Evolutionary conservation across 1,140 invertebrate genomes (phyloP), one percentile per base, ranked within the genome.

Genomic region (Zaprionus camerounensis): DNA sequence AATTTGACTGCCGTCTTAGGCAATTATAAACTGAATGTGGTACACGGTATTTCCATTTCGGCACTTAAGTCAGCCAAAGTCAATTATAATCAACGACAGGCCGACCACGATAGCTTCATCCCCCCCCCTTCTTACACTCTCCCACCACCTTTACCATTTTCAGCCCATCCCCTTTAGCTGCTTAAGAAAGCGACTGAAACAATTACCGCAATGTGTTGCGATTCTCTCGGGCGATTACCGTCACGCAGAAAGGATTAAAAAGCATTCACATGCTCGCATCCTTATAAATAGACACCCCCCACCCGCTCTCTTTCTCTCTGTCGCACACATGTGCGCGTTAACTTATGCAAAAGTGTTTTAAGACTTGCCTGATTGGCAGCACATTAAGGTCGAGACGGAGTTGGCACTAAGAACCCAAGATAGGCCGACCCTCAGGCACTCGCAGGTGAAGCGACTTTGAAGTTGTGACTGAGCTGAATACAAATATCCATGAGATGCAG

Each of bases 11-110:
- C 24, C 68, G 65, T 78, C 71, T 70, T 41, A 62, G 58, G 68
- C 76, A 78, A 75, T 75, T 75, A 78, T 75, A 56, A 78, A 69
- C 65, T 69, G 71, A 56, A 78, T 70, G 61, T 49, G 63, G 20
- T 77, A 88, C 85, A 88, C 62, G 81, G 66, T 72, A 88, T 90
- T 90, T 85, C 85, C 85, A 85, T 88, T 88, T 88, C 80, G 81
- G 76, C 84, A 88, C 85, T 88, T 90, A 88, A 88, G 81, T 74
- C 85, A 85, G 85, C 81, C 78, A 88, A 88, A 88, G 85, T 88
- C 85, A 88, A 88, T 88, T 88, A 88, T 88, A 90, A 90, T 88
- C 85, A 88, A 85, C 81, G 76, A 75, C 66, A 46, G 28, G 22
- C 44, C 62, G 17, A 22, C 26, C 17, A 34, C 31, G 31, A 1